Percentiles rank a stretch among this genome's conserved stretches.
Conservation (phyloP, 2,113 vertebrate species). For the Laticauda colubrina region DNA sequence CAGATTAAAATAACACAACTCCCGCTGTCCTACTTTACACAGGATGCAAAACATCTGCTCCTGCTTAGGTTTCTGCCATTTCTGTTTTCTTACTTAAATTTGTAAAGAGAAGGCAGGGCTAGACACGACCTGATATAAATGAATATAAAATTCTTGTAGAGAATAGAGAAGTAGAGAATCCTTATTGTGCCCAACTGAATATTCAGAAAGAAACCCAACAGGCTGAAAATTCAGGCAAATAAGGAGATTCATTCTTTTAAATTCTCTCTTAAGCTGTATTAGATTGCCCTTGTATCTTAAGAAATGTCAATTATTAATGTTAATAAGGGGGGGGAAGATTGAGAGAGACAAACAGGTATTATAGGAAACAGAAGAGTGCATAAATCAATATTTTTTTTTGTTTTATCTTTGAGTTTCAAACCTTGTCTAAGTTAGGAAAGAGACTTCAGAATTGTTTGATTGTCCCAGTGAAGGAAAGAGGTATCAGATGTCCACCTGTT, state of each 20-base stretch:
- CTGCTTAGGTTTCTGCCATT: conserved; percentile 22
- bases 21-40: conserved; percentile 30
- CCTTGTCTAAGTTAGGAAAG: neutral
- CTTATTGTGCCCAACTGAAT: conserved; percentile 23
- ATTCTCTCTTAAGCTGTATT: neutral
- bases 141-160: fast-evolving
- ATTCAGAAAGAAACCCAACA: conserved; percentile 15
- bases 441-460: neutral
- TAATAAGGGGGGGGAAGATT: neutral
- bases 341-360: neutral
- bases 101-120: neutral
- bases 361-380: neutral
- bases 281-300: neutral
- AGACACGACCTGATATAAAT: conserved; percentile 31
- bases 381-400: neutral
- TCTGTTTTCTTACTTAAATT: neutral
- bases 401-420: neutral
- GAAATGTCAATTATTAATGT: neutral
- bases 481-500: neutral
- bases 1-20: conserved; percentile 13
- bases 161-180: conserved; percentile 32
- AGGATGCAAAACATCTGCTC: conserved; percentile 46
- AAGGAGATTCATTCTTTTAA: neutral
- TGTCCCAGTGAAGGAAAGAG: neutral
- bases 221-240: neutral